Percentiles rank a stretch among this genome's conserved stretches.
These are phyloP conservation scores for Malurus alboscapulatus DNA, from an alignment of 2,113 vertebrate species.

Conservation along the genomic window DNA sequence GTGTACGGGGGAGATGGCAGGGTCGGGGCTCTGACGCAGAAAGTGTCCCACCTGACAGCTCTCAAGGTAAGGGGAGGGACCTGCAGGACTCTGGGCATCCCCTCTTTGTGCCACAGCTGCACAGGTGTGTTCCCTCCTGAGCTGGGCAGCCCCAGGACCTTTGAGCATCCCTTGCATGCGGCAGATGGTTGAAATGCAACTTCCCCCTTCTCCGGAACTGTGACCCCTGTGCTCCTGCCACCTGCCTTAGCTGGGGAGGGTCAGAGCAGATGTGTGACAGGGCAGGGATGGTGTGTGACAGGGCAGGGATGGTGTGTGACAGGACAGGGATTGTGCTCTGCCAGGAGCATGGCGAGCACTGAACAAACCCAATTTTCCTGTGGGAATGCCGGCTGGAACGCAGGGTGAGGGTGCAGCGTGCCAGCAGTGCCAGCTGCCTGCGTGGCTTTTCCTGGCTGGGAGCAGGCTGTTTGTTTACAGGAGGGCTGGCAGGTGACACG, in stretches of 20 bases:
- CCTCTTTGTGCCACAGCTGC: not conserved
- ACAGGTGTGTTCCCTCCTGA: not conserved
- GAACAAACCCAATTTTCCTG: not conserved
- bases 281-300: not conserved
- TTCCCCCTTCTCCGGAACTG: rapidly evolving
- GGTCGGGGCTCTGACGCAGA: slow-evolving; percentile 88
- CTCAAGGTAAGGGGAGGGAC: slow-evolving; percentile 79
- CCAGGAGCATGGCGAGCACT: rapidly evolving
- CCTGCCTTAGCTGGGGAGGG: not conserved
- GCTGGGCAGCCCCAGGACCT: not conserved
- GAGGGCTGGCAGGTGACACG: not conserved
- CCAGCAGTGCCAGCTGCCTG: not conserved
- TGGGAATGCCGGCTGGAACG: not conserved
- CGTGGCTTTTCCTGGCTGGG: not conserved
- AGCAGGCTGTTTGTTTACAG: not conserved
- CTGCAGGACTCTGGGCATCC: not conserved
- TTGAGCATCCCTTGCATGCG: not conserved
- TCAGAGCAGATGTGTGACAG: not conserved
- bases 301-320: not conserved
- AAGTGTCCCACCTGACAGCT: slow-evolving; percentile 84
- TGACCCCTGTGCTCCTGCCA: not conserved
- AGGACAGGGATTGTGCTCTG: not conserved
- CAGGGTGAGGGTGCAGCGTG: not conserved
- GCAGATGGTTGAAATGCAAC: not conserved
- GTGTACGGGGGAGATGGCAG: slow-evolving; percentile 91